These are phyloP conservation scores for Colistium nudipinnis DNA, from an alignment of 2,113 vertebrate species.

Conservation along the genomic window DNA sequence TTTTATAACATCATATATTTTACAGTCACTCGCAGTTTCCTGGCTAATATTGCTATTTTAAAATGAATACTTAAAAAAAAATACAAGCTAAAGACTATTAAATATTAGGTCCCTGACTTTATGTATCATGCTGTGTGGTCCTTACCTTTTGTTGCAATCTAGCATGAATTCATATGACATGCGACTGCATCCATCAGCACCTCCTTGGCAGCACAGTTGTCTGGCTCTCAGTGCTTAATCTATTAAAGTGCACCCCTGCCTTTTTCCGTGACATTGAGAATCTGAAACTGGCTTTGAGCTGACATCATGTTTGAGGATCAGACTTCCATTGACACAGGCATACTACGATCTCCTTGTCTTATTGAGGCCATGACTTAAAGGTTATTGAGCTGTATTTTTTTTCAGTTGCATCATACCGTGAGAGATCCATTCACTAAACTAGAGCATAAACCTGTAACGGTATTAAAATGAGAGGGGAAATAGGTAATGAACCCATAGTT, in stretches of 20 bases:
- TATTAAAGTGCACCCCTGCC: constrained; percentile 80
- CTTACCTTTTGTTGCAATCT: constrained; percentile 51
- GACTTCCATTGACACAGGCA: constrained; percentile 67
- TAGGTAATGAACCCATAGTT: background rate
- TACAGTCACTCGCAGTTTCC: too few species aligned
- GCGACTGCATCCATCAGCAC: constrained; percentile 79
- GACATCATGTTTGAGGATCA: constrained; percentile 77
- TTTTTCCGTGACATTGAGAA: constrained; percentile 79
- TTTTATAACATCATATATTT: too few species aligned
- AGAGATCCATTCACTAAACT: constrained; percentile 35
- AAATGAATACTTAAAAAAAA: background rate
- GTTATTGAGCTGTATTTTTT: constrained; percentile 50
- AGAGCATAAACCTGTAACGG: background rate
- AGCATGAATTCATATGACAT: constrained; percentile 72
- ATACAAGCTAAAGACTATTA: background rate
- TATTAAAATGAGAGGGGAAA: background rate
- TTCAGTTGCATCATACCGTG: constrained; percentile 38
- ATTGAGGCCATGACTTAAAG: constrained; percentile 65
- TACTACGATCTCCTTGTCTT: constrained; percentile 68
- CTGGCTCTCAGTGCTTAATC: constrained; percentile 79
- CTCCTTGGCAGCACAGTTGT: constrained; percentile 70
- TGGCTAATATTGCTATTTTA: background rate
- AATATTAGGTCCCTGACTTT: constrained; percentile 25
- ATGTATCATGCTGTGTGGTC: constrained; percentile 17
- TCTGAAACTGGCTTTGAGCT: constrained; percentile 75